Percentiles rank a stretch among this genome's conserved stretches.
These are phyloP conservation scores for Celastrina argiolus DNA, from an alignment of 2,888 invertebrate genomes.

Conservation along the genomic window DNA sequence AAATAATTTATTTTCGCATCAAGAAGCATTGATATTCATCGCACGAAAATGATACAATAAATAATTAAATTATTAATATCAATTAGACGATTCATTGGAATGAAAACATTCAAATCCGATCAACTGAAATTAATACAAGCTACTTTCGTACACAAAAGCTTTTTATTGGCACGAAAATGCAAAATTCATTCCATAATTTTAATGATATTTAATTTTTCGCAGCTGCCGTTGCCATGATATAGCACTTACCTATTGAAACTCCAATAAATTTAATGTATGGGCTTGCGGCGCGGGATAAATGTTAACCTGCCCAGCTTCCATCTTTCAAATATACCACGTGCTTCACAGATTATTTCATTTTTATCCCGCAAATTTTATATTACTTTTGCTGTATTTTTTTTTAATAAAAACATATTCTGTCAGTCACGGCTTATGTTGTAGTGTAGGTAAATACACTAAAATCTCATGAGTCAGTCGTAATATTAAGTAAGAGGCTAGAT, in stretches of 20 bases:
- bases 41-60: background rate
- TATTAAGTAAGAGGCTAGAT: no score
- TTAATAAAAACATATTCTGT: background rate
- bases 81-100: constrained; percentile 22
- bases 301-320: constrained; percentile 28
- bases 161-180: constrained; percentile 25
- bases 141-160: constrained; percentile 29
- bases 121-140: constrained; percentile 33
- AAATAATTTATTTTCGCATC: background rate
- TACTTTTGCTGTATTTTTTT: background rate
- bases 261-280: constrained; percentile 28
- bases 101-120: constrained; percentile 32
- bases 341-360: background rate
- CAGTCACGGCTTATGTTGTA: no score
- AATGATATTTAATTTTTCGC: constrained; percentile 26
- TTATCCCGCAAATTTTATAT: background rate
- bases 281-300: constrained; percentile 27
- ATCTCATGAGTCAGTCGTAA: no score
- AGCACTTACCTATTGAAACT: constrained; percentile 26
- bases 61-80: constrained; percentile 18
- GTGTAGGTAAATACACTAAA: no score
- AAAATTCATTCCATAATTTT: constrained; percentile 22
- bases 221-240: constrained; percentile 26
- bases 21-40: background rate
- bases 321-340: constrained; percentile 23